Evolutionary conservation across 2,113 vertebrate species (phyloP).

Genomic region (Sinocyclocheilus maitianheensis): DNA sequence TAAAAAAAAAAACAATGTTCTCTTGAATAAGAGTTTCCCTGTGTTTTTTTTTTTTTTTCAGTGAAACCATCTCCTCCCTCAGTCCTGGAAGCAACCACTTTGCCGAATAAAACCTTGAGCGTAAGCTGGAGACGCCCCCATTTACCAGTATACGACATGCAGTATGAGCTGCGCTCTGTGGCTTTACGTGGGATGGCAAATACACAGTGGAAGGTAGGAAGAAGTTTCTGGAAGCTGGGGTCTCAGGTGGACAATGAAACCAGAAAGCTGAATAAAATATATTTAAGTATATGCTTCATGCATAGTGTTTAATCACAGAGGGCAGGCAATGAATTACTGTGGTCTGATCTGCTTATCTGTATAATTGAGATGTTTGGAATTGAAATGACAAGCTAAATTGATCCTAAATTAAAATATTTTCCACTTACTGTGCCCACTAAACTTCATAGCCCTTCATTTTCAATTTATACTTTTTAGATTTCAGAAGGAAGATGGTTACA

Average conservation of each 20-base stretch:
- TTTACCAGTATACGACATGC: slow-evolving; percentile 74
- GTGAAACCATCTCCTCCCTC: slow-evolving; percentile 85
- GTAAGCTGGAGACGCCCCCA: slow-evolving; percentile 80
- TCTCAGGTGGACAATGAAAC: background rate
- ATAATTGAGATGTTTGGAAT: slow-evolving; percentile 5
- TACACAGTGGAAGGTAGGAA: slow-evolving; percentile 81
- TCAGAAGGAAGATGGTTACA: background rate
- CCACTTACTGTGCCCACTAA: background rate
- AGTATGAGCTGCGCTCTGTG: slow-evolving; percentile 81
- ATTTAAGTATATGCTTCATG: background rate
- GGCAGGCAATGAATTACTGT: background rate
- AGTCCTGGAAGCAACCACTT: slow-evolving; percentile 76
- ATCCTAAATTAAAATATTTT: background rate
- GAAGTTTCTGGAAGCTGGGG: background rate
- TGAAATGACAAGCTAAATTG: background rate
- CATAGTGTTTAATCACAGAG: background rate
- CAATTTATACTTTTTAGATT: background rate
- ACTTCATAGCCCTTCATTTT: background rate
- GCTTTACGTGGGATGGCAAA: slow-evolving; percentile 59
- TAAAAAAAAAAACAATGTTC: too few relatives aligned
- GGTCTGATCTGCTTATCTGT: background rate
- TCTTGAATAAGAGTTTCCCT: background rate
- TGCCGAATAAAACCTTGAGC: slow-evolving; percentile 73
- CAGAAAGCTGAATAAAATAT: background rate
- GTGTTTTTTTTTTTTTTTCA: slow-evolving; percentile 62